A percentile compares a stretch with the other conserved stretches of the same genome.
Conservation (phyloP, 2,888 invertebrate genomes). For the Pegoplata infirma region DNA sequence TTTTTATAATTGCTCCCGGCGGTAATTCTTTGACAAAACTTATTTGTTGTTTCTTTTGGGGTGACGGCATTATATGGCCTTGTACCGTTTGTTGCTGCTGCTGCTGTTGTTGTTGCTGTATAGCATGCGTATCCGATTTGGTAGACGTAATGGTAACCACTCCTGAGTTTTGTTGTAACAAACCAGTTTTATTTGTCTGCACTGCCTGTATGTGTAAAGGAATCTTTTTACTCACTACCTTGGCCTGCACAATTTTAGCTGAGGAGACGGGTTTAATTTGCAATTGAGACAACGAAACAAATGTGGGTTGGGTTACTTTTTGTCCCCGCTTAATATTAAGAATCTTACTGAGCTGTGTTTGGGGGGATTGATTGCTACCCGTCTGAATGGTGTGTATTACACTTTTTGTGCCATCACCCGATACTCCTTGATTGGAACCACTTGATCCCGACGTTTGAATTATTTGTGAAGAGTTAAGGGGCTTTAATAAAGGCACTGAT, state of each 20-base stretch:
- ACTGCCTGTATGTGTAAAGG: constrained; percentile 68
- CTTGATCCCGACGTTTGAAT: constrained; percentile 62
- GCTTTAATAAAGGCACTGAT: constrained; percentile 77
- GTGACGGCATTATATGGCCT: constrained; percentile 34
- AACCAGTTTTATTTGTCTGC: constrained; percentile 63
- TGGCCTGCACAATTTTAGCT: constrained; percentile 78
- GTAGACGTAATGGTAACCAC: constrained; percentile 75
- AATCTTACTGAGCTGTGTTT: constrained; percentile 69
- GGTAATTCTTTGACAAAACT: constrained; percentile 52
- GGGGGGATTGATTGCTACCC: constrained; percentile 56
- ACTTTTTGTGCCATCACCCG: constrained; percentile 49
- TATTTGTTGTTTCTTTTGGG: constrained; percentile 53
- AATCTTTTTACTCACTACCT: constrained; percentile 74
- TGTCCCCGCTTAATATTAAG: constrained; percentile 71
- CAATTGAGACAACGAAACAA: constrained; percentile 75
- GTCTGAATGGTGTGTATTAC: constrained; percentile 56
- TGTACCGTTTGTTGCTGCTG: constrained; percentile 49
- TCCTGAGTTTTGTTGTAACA: constrained; percentile 81
- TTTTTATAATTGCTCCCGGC: constrained; percentile 45
- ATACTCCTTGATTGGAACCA: constrained; percentile 48
- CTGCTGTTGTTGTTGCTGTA: constrained; percentile 52
- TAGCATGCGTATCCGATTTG: constrained; percentile 68
- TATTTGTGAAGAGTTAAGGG: constrained; percentile 70
- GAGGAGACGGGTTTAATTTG: constrained; percentile 74
- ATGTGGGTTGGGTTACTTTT: constrained; percentile 73